Conservation (phyloP, 2,888 invertebrate genomes). For the Mantis religiosa region DNA sequence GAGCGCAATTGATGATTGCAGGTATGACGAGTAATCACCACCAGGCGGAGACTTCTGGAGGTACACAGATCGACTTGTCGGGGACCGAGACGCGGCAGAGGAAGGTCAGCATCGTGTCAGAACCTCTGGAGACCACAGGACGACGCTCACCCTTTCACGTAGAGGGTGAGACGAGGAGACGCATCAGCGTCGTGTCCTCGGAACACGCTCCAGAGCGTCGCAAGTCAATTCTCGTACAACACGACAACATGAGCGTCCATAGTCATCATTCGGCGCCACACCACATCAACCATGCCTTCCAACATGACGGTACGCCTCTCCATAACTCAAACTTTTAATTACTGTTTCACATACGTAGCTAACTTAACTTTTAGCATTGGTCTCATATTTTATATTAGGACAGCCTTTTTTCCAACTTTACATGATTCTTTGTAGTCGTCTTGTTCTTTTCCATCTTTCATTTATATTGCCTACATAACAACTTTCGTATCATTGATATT, state of each 20-base stretch:
- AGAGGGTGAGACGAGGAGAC: conserved; percentile 11
- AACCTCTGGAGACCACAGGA: conserved; percentile 39
- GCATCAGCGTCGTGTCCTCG: conserved; percentile 35
- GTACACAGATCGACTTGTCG: conserved; percentile 9
- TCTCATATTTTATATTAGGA: no score
- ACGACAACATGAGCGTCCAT: conserved; percentile 35
- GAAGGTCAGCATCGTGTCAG: conserved; percentile 61
- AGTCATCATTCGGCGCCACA: conserved; percentile 37
- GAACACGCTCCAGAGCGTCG: conserved; percentile 39
- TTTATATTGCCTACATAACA: no score
- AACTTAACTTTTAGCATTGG: no score
- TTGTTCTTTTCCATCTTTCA: no score
- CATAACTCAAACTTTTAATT: no score
- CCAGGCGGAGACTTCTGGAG: not conserved
- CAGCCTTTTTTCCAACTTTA: no score
- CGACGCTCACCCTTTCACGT: conserved; percentile 48
- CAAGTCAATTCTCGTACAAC: conserved; percentile 39
- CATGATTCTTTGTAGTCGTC: no score
- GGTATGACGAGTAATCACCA: not conserved
- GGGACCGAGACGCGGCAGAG: conserved; percentile 50
- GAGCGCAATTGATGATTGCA: not conserved
- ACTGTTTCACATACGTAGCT: no score
- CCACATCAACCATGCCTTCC: conserved; percentile 20
- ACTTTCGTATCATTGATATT: no score
- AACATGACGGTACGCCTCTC: conserved; percentile 14